Evolutionary conservation across 2,113 vertebrate species (phyloP).

Genomic region (Bubo bubo): DNA sequence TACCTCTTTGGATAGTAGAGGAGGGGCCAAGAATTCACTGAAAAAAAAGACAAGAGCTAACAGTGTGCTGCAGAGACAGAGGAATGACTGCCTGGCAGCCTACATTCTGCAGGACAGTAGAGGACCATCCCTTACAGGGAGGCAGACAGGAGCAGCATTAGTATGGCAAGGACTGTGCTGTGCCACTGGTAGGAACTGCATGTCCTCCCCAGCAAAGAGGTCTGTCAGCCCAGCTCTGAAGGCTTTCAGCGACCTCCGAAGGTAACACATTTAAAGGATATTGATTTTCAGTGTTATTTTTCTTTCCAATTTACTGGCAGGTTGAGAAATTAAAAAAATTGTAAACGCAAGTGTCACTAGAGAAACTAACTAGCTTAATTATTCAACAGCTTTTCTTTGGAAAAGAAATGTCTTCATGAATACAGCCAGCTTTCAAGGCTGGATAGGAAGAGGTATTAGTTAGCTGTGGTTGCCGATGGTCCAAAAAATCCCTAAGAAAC

Average conservation of each 20-base stretch:
- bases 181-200: background rate
- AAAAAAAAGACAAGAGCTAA: background rate
- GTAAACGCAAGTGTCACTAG: background rate
- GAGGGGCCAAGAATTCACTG: background rate
- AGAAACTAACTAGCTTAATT: background rate
- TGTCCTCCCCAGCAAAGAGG: background rate
- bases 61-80: background rate
- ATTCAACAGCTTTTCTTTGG: background rate
- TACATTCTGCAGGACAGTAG: background rate
- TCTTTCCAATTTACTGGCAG: background rate
- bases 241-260: background rate
- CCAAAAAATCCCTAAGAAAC: background rate
- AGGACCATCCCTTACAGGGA: background rate
- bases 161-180: background rate
- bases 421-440: background rate
- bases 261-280: background rate
- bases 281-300: background rate
- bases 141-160: background rate
- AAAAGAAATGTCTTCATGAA: background rate
- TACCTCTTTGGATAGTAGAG: background rate
- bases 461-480: background rate
- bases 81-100: background rate
- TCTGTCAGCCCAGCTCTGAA: background rate
- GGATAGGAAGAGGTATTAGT: background rate
- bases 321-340: background rate